These are phyloP conservation scores for Caenorhabditis uteleia DNA, from an alignment of 2,888 invertebrate genomes.

Conservation along the genomic window DNA sequence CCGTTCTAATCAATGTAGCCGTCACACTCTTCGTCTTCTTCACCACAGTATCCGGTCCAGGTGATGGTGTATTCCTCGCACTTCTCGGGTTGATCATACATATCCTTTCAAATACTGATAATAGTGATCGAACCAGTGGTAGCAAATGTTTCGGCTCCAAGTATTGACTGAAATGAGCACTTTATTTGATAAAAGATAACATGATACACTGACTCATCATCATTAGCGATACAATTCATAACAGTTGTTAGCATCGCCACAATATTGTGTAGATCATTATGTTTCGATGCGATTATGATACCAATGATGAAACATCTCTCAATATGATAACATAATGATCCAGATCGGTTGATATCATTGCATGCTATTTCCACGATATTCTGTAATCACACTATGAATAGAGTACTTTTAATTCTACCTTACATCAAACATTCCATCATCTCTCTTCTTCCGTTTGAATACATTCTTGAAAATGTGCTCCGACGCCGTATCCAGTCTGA, in stretches of 20 bases:
- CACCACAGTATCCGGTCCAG: slow-evolving; percentile 2
- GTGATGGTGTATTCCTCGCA: slow-evolving; percentile 22
- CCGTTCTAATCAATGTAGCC: slow-evolving; percentile 3
- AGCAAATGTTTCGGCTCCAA: background rate
- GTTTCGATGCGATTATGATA: slow-evolving; percentile 9
- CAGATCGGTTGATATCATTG: slow-evolving; percentile 43
- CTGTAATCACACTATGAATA: slow-evolving; percentile 7
- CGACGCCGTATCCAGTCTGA: slow-evolving; percentile 15
- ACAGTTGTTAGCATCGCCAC: slow-evolving; percentile 29
- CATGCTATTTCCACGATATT: slow-evolving; percentile 42
- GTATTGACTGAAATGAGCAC: slow-evolving; percentile 1
- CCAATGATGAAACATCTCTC: slow-evolving; percentile 35
- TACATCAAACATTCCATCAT: slow-evolving; percentile 48
- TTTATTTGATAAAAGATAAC: background rate
- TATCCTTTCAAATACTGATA: background rate
- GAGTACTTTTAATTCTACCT: background rate
- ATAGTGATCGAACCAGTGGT: background rate
- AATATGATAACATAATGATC: slow-evolving; percentile 42
- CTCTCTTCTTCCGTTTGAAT: slow-evolving; percentile 43
- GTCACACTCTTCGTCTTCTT: background rate
- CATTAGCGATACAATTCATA: slow-evolving; percentile 14
- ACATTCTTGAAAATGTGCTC: slow-evolving; percentile 41
- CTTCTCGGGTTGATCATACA: background rate
- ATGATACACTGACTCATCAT: slow-evolving; percentile 33
- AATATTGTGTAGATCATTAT: slow-evolving; percentile 34